Percentiles rank a stretch among this genome's conserved stretches.
phyloP scores from a whole-genome alignment of 2,888 invertebrate species.

The Limenitis arthemis region DNA sequence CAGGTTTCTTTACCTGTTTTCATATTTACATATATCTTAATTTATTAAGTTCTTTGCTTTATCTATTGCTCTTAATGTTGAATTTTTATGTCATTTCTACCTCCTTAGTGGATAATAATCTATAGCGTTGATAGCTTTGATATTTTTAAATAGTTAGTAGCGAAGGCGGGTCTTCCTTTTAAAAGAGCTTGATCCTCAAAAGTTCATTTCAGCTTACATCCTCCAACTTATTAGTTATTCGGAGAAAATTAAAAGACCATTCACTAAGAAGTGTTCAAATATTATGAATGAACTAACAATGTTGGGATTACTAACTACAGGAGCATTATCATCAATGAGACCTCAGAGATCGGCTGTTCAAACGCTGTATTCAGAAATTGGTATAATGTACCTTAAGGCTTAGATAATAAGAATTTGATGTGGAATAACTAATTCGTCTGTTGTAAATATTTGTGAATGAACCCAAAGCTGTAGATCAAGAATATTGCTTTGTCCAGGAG shows the following conservation, averaged over 20 bases:
- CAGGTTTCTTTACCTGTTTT: no score
- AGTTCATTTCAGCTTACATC: background rate
- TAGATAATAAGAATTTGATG: background rate
- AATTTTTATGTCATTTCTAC: no score
- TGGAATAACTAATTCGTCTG: constrained; percentile 37
- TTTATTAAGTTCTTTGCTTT: no score
- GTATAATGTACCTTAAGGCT: constrained; percentile 3
- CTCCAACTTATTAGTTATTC: constrained; percentile 1
- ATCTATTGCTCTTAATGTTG: no score
- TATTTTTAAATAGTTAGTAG: no score
- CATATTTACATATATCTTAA: no score
- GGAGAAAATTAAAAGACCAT: constrained; percentile 10
- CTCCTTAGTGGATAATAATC: no score
- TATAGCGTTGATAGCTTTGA: no score
- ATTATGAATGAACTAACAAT: constrained; percentile 24
- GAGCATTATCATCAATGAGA: constrained; percentile 36
- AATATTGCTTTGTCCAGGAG: constrained; percentile 7
- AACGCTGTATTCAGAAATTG: constrained; percentile 25
- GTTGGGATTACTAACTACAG: constrained; percentile 21
- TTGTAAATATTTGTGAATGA: constrained; percentile 62
- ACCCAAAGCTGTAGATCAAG: constrained; percentile 22
- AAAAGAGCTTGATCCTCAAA: background rate
- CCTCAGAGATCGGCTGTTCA: constrained; percentile 28
- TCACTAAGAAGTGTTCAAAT: constrained; percentile 2
- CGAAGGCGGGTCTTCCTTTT: background rate